These are phyloP conservation scores for Lasioglossum pauxillum DNA, from an alignment of 2,888 invertebrate species.

Conservation along the genomic window DNA sequence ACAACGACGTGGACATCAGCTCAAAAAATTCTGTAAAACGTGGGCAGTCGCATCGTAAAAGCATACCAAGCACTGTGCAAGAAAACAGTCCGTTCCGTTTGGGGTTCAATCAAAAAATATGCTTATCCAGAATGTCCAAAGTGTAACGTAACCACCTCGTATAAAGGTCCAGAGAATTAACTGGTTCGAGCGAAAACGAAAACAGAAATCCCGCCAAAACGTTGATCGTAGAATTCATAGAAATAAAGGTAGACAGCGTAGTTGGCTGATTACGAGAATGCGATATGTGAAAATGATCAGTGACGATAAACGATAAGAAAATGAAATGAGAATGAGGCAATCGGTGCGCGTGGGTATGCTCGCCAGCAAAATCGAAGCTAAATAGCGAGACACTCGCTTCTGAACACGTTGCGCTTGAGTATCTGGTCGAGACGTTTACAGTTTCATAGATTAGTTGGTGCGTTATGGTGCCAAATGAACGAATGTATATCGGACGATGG, in stretches of 20 bases:
- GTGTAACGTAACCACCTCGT: slow-evolving; percentile 1
- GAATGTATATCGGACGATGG: not conserved
- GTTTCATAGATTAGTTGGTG: slow-evolving; percentile 17
- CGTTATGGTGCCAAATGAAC: slow-evolving; percentile 19
- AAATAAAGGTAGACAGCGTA: not conserved
- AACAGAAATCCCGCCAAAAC: slow-evolving; percentile 62
- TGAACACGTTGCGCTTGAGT: not conserved
- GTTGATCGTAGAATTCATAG: not conserved
- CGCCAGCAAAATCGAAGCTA: slow-evolving; percentile 61
- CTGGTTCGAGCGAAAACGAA: slow-evolving; percentile 21
- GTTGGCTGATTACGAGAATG: not conserved
- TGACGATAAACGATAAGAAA: slow-evolving; percentile 14
- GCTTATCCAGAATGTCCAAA: slow-evolving; percentile 20
- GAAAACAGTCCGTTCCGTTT: slow-evolving; percentile 50
- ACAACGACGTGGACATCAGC: slow-evolving; percentile 83
- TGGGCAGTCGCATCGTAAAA: slow-evolving; percentile 72
- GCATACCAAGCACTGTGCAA: slow-evolving; percentile 41
- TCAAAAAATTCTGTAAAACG: slow-evolving; percentile 82
- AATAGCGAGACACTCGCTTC: slow-evolving; percentile 27
- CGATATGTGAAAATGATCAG: not conserved
- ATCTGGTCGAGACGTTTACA: not conserved
- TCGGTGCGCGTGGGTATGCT: slow-evolving; percentile 63
- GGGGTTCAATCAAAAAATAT: slow-evolving; percentile 29
- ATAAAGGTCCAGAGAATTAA: slow-evolving; percentile 21
- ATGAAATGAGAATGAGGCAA: slow-evolving; percentile 52